phyloP scores from a whole-genome alignment of 2,888 invertebrate species.

The Melinopterus prodromus region DNA sequence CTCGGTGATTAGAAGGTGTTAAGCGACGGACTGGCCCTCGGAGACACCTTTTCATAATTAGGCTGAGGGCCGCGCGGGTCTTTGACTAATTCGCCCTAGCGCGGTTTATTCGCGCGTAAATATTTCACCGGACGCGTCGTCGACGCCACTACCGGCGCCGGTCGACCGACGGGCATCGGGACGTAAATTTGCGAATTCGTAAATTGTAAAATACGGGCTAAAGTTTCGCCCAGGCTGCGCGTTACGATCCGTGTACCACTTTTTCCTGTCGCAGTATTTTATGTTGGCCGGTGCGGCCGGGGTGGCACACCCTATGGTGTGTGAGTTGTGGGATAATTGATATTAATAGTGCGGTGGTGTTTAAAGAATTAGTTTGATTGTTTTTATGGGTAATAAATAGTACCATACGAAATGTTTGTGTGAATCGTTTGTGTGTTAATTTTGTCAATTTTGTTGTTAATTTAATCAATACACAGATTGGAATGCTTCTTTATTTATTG shows the following conservation, averaged over 20 bases:
- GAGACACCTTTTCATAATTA: conserved; percentile 38
- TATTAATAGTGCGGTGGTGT: background rate
- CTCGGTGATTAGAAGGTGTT: conserved; percentile 35
- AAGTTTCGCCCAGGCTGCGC: background rate
- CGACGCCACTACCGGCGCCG: background rate
- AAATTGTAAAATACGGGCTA: background rate
- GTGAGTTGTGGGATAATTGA: background rate
- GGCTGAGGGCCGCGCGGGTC: conserved; percentile 19
- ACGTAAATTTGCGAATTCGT: background rate
- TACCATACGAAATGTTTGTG: no score
- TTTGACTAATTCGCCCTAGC: background rate
- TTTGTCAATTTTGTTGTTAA: no score
- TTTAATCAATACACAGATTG: no score
- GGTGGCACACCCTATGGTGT: background rate
- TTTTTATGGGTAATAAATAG: background rate
- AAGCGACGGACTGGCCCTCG: conserved; percentile 27
- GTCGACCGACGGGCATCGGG: background rate
- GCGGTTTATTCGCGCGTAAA: background rate
- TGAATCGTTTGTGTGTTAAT: no score
- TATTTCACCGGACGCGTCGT: background rate
- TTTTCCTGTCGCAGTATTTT: conserved; percentile 4
- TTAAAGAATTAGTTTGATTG: background rate
- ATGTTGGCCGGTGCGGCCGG: background rate
- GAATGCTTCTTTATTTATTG: no score
- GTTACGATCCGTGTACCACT: background rate